Conservation (phyloP, 2,888 invertebrate species). For the Leptura quadrifasciata region DNA sequence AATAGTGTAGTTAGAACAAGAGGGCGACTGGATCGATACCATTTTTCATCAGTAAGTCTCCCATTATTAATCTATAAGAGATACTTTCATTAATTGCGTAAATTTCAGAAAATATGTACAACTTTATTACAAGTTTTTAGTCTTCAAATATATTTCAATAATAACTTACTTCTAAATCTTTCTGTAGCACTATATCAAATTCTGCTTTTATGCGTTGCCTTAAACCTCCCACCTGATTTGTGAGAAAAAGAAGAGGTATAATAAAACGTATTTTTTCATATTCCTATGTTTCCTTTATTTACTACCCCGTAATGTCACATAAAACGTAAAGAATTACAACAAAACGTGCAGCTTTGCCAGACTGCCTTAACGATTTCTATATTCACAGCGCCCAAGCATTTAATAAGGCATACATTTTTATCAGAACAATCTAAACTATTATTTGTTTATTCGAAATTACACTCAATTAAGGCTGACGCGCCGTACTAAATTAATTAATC, state of each 20-base stretch:
- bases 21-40: too few relatives aligned
- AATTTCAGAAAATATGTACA: too few relatives aligned
- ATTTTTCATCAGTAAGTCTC: too few relatives aligned
- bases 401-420: conserved; percentile 11
- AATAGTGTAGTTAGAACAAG: too few relatives aligned
- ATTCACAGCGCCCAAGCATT: background rate
- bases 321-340: conserved; percentile 21
- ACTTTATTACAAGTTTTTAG: too few relatives aligned
- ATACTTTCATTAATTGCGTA: too few relatives aligned
- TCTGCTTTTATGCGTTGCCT: background rate
- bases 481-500: conserved; percentile 27
- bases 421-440: conserved; percentile 9
- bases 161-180: too few relatives aligned
- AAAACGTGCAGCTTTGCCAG: conserved; percentile 17
- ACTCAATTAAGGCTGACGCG: conserved; percentile 17
- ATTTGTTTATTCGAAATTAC: conserved; percentile 20
- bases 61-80: too few relatives aligned
- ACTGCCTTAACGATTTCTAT: background rate
- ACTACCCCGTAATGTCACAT: conserved; percentile 28
- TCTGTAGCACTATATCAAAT: too few relatives aligned
- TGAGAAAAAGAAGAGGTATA: conserved; percentile 15
- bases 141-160: too few relatives aligned
- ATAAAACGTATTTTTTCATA: conserved; percentile 31
- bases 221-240: conserved; percentile 13
- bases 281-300: conserved; percentile 21